Evolutionary conservation across 2,797 vertebrate species (phyloP).

Genomic region (Thaleichthys pacificus): DNA sequence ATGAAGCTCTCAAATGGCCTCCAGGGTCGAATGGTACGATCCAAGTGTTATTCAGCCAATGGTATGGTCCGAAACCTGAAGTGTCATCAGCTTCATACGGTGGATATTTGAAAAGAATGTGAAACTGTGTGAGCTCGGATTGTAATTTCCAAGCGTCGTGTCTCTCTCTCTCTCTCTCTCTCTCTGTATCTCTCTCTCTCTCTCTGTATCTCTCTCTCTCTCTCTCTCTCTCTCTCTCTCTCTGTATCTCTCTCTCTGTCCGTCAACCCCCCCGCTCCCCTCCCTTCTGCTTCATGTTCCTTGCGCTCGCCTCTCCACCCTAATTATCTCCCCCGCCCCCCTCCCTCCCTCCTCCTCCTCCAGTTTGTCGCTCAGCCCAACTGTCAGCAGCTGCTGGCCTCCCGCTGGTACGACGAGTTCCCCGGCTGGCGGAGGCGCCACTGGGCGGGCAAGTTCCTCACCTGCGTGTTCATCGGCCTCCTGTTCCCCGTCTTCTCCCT

Average conservation of each 20-base stretch:
- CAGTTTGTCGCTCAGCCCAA: slow-evolving; percentile 99
- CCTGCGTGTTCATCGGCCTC: slow-evolving; percentile 93
- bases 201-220: neutral
- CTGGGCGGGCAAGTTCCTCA: slow-evolving; percentile 96
- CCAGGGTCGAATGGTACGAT: too few species aligned
- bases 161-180: neutral
- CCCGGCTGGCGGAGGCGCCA: slow-evolving; percentile 96
- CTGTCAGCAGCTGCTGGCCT: slow-evolving; percentile 96
- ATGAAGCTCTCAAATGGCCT: too few species aligned
- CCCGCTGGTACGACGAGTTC: slow-evolving; percentile 98
- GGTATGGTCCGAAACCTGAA: too few species aligned
- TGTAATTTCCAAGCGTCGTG: neutral
- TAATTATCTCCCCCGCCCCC: too few species aligned
- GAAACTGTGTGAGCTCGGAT: too few species aligned
- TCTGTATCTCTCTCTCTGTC: neutral
- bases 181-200: neutral
- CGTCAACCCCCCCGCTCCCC: neutral
- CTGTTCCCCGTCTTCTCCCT: slow-evolving; percentile 92
- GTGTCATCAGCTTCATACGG: too few species aligned
- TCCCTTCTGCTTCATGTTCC: neutral
- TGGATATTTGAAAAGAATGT: neutral
- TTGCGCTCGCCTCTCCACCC: neutral
- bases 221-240: neutral
- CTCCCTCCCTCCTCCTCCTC: slow-evolving; percentile 1
- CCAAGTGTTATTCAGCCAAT: too few species aligned